These are phyloP conservation scores for Campylomormyrus numenius DNA, from an alignment of 2,113 vertebrate species.

Conservation along the genomic window DNA sequence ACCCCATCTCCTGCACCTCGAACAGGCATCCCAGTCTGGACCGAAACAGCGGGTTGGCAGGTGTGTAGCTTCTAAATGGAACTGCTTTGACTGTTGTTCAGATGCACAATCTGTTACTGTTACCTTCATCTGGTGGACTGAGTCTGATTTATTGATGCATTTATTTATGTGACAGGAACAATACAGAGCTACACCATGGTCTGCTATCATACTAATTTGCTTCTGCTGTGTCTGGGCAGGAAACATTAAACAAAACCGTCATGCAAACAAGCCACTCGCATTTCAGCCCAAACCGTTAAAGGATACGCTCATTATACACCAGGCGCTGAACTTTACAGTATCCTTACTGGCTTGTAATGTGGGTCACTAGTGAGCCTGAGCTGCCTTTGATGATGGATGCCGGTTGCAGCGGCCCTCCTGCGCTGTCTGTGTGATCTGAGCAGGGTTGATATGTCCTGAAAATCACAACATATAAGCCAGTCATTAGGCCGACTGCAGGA, in stretches of 20 bases:
- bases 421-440: background rate
- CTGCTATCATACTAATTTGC: background rate
- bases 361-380: background rate
- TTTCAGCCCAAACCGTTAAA: background rate
- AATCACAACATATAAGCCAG: background rate
- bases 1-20: background rate
- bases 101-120: background rate
- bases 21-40: background rate
- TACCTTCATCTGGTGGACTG: background rate
- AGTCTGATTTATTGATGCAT: background rate
- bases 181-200: background rate
- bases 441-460: background rate
- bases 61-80: background rate
- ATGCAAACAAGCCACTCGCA: background rate
- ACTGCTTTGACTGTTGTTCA: background rate
- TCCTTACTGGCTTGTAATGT: background rate
- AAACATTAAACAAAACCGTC: background rate
- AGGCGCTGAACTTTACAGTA: background rate
- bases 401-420: background rate
- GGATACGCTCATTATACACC: background rate
- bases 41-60: background rate
- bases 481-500: background rate
- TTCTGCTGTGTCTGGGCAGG: background rate
- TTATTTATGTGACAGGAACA: background rate
- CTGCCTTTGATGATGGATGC: background rate